Evolutionary conservation across 2,888 invertebrate genomes (phyloP).

Genomic region (Operophtera brumata): DNA sequence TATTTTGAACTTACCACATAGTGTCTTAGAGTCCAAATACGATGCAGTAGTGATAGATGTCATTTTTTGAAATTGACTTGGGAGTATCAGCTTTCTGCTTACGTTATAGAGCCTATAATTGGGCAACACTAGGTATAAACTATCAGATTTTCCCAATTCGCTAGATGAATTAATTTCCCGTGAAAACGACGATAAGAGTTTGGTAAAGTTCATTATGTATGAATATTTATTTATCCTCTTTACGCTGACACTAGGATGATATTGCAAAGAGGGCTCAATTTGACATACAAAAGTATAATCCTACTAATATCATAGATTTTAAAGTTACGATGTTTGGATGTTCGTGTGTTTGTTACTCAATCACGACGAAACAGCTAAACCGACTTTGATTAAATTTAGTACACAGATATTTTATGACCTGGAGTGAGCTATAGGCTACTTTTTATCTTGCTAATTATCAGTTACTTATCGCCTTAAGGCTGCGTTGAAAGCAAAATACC

Average conservation of each 20-base stretch:
- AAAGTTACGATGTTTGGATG: no score
- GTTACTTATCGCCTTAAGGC: no score
- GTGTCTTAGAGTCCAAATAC: conserved; percentile 25
- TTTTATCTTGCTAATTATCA: no score
- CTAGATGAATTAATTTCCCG: conserved; percentile 65
- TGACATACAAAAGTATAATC: no score
- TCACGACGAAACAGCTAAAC: no score
- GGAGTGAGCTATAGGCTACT: no score
- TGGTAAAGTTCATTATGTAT: conserved; percentile 38
- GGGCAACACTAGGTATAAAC: conserved; percentile 29
- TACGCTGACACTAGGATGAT: not conserved
- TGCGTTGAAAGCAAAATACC: no score
- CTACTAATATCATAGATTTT: no score
- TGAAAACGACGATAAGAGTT: conserved; percentile 54
- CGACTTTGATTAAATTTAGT: no score
- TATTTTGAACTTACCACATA: conserved; percentile 23
- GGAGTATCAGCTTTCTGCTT: not conserved
- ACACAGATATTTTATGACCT: no score
- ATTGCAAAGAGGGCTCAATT: no score
- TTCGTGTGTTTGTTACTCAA: no score
- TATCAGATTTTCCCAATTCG: conserved; percentile 47
- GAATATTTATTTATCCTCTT: conserved; percentile 36
- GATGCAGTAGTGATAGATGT: not conserved
- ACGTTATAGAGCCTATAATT: not conserved
- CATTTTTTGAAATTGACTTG: not conserved